Evolutionary conservation across 2,113 vertebrate species (phyloP), one percentile per base, ranked within the genome.

Genomic region (Tragulus kanchil): DNA sequence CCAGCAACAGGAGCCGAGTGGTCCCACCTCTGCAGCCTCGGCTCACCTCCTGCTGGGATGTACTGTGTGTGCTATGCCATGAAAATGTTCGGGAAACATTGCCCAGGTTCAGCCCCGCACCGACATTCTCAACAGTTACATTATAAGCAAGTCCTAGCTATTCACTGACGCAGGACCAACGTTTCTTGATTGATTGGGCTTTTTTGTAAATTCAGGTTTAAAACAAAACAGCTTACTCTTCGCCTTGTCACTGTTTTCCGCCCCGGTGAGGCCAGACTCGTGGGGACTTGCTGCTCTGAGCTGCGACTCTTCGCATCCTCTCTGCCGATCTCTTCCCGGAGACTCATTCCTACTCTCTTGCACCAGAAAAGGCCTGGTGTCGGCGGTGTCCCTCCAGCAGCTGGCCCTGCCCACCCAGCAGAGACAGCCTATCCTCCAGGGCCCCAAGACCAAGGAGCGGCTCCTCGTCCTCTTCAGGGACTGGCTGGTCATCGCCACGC

Each of bases 381-480:
- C 97, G 48, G 73, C 96, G 87, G 97, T 98, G 45, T 96, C 98
- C 2, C 97, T 97, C 84, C 98, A 98, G 50, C 98, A 99, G 93
- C 97, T 99, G 7, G 98, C 98, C 71, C 97, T 99, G 71, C 96
- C 97, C 58, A 92, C 92, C 15, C 98, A 98, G 93, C 98, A 98
- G 28, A 98, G 98, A 5, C 94, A 98, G 59, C 97, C 98, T 91
- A 96, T 98, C 87, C 96, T 99, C 96, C 98, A 98, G 94, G 97
- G 97, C 85, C 90, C 95, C 4, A 98, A 98, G 97, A 98, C 98
- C 77, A 98, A 95, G 19, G 95, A 98, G 59, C 98, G 98, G 88
- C 98, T 98, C 90, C 96, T 98, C 23, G 98, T 99, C 96, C 98
- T 99, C 88, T 99, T 99, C 97, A 98, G 77, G 26, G 95, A 99